These are phyloP conservation scores for Edolisoma coerulescens DNA, from an alignment of 2,113 vertebrate genomes.

Conservation along the genomic window DNA sequence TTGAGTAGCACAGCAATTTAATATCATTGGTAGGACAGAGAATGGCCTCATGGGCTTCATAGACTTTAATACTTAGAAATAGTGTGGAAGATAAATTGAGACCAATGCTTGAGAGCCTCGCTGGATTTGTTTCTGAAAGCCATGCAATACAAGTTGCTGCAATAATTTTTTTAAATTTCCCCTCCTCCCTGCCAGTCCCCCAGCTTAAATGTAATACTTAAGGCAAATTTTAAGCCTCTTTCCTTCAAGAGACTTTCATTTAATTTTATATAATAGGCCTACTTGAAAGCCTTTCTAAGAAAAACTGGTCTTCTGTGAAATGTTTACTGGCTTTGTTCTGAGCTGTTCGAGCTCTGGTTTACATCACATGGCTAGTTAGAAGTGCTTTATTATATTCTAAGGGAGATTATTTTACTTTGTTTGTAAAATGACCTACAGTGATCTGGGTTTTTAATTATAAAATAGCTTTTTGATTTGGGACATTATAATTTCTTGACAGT, in stretches of 20 bases:
- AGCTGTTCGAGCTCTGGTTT: background rate
- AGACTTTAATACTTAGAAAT: background rate
- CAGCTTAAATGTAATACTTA: background rate
- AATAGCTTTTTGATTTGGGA: background rate
- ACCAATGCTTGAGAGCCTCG: background rate
- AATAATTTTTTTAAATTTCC: background rate
- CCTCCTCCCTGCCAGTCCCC: rapidly evolving
- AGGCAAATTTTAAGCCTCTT: background rate
- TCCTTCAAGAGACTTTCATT: background rate
- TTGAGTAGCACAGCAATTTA: background rate
- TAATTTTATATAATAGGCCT: background rate
- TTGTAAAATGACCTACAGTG: background rate
- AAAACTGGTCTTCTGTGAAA: background rate
- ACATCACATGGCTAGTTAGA: background rate
- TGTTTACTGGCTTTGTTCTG: background rate
- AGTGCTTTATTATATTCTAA: background rate
- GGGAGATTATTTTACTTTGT: background rate
- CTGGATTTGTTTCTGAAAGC: background rate
- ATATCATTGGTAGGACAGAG: background rate
- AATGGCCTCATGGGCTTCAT: background rate
- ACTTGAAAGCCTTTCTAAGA: background rate
- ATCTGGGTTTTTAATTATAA: background rate
- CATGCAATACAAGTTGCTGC: background rate
- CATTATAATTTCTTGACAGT: background rate
- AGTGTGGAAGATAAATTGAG: background rate